Base-by-base conservation (phyloP, 2,888 invertebrate species). In the Stratiomys singularior region DNA sequence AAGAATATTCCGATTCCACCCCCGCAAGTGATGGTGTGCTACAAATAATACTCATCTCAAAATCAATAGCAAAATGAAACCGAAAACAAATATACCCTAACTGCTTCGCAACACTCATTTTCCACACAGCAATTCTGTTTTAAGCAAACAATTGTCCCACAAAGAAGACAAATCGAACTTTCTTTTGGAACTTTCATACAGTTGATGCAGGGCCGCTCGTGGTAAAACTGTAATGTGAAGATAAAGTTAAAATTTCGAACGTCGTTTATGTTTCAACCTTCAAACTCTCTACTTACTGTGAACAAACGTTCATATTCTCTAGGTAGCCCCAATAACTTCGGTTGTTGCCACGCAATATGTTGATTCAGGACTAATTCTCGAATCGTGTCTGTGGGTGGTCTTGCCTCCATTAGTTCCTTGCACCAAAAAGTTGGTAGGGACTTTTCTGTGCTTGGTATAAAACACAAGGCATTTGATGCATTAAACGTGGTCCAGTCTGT, bases 1-100 rank as follows among this genome's bases (percentile, higher is more conserved):
- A 98, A 91, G 88, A 95, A 98, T 84, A 98, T 94, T 80, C 96
- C 96, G 77, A 98, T 98, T 80, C 98, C 98, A 78, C 96, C 96
- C 76, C 98, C 98, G 87, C 99, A 99, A 83, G 95, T 93, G 82
- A 94, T 91, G 76, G 97, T 94, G 89, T 98, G 98, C 92, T 96
- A 88, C 79, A 76, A 67, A 79, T 37, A 79, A 69, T 18, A 78
- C 44, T 76, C 77, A 77, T 66, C n/a, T n/a, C n/a, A n/a, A n/a
- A n/a, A n/a, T n/a, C n/a, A n/a, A n/a, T n/a, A n/a, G n/a, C n/a
- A n/a, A n/a, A n/a, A n/a, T 5, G 21, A 58, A 2, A 58, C 58
- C 1, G 25, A 52, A 66, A 23, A 64, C 46, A 1, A 15, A 60
- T 85, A 87, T 85, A 93, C 93, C 88, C 90, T 91, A 71, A 96